Base-by-base conservation (phyloP, 1,140 invertebrate genomes). In the Diprion similis region DNA sequence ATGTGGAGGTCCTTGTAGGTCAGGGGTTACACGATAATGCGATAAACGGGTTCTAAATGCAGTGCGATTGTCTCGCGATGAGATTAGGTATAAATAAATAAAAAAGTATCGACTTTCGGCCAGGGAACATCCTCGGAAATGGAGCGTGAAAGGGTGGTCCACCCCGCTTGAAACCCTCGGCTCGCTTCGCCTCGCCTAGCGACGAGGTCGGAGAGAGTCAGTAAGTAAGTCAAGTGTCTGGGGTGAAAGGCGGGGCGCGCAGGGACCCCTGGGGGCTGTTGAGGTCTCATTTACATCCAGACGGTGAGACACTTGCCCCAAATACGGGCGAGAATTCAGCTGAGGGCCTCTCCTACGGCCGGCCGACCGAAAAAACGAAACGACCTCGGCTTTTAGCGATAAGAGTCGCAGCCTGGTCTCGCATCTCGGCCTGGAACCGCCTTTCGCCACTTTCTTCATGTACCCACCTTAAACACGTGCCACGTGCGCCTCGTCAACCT, bases 281-380 rank as follows among this genome's bases (percentile, higher is more conserved):
- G 80, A 78, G 80, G 78, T 77, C 83, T 84, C 82, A 84, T 85
- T 85, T 86, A 84, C 81, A 81, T 82, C 77, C 80, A 85, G 81
- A 86, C 82, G 77, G 75, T 75, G 15, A 74, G 73, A 68, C 82
- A 85, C 85, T 85, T 85, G 84, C 77, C 82, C 81, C 78, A 84
- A 86, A 86, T 86, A 82, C 80, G 72, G 64, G 72, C 71, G 77
- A 70, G 75, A 74, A 46, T 46, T 59, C 48, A 74, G 47, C 59
- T 37, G 70, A 24, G 47, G 47, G 67, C 70, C 19, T 73, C 68
- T 46, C 59, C 17, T 51, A 64, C 70, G 73, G 67, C 73, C 59
- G 71, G 73, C 70, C 69, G 71, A 77, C 72, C 75, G 70, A 76
- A 68, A 76, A 76, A 72, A 71, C 73, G 66, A 76, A 76, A 72